Evolutionary conservation across 1,140 invertebrate species (phyloP).

Genomic region (Caenorhabditis remanei): DNA sequence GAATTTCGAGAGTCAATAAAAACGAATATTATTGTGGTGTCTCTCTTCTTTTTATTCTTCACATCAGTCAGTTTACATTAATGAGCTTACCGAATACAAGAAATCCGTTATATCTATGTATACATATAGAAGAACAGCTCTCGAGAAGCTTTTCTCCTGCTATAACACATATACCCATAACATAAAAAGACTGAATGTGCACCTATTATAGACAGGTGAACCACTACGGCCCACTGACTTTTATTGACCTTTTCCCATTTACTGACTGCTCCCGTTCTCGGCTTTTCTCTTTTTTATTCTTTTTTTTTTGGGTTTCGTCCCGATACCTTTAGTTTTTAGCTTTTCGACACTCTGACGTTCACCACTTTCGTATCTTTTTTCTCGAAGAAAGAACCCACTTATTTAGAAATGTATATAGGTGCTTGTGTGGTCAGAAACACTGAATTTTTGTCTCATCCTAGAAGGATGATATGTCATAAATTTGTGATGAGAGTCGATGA

Average conservation of each 20-base stretch:
- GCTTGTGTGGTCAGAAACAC: neutral
- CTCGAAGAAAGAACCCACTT: neutral
- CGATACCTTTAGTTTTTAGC: neutral
- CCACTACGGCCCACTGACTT: neutral
- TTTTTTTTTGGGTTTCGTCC: neutral
- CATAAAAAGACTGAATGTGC: constrained; percentile 29
- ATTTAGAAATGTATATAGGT: constrained; percentile 49
- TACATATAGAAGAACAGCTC: neutral
- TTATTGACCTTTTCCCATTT: constrained; percentile 19
- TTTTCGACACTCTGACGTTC: constrained; percentile 13
- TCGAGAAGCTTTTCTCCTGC: neutral
- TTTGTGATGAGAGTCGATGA: constrained; percentile 4
- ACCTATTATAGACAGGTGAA: constrained; percentile 35
- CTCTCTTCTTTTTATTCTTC: neutral
- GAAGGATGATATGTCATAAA: constrained; percentile 21
- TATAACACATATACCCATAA: neutral
- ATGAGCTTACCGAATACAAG: neutral
- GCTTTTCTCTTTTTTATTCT: no score
- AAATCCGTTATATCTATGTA: neutral
- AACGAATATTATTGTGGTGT: neutral
- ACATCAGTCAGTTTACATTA: neutral
- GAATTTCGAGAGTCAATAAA: constrained; percentile 31
- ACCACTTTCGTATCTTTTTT: neutral
- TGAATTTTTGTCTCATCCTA: neutral
- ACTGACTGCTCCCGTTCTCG: neutral